Base-by-base conservation (phyloP, 2,888 invertebrate species). In the Morinoia aosen region DNA sequence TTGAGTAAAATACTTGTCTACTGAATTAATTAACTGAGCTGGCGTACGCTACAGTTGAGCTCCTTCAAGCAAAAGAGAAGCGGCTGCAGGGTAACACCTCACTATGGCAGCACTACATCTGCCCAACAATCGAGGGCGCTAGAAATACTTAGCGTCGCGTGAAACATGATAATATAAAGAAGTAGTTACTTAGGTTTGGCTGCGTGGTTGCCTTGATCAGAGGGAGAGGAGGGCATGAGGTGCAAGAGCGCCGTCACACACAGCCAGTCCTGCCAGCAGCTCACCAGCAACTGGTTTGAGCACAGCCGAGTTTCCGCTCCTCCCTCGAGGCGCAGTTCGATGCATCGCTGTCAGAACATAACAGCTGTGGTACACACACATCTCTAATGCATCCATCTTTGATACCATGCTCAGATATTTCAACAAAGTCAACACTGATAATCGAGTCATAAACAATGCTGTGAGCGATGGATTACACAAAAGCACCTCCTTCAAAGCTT, bases 191-290 rank as follows among this genome's bases (percentile, higher is more conserved):
- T 33, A 25, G 76, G 10, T 76, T 19, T 76, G 10, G 25, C 25
- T 33, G 76, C 76, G 90, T 40, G n/a, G 12, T 2, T 40, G 90
- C 11, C 40, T 90, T 39, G 90, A 11, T 11, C 12, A 5, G 11
- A 40, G 40, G 12, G 40, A n/a, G 93, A 91, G 25, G 58, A 56
- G 61, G 96, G 48, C 57, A 93, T 93, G 58, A 95, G 94, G 88
- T 96, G 95, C 16, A 96, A 88, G 25, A 96, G 94, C 0, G 96
- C 95, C 48, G 96, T 94, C 88, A 96, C 64, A 57, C 96, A 95
- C 58, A 96, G 39, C 88, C 96, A 96, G 57, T 95, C 93, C 39
- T 88, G 88, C 96, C 96, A 96, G 95, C 96, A 96, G 58, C 95
- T 95, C 88, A 95, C 95, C 39, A 96, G 58, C 88, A 96, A 96